Conservation (phyloP, 2,888 invertebrate genomes). For the Volucella inanis region DNA sequence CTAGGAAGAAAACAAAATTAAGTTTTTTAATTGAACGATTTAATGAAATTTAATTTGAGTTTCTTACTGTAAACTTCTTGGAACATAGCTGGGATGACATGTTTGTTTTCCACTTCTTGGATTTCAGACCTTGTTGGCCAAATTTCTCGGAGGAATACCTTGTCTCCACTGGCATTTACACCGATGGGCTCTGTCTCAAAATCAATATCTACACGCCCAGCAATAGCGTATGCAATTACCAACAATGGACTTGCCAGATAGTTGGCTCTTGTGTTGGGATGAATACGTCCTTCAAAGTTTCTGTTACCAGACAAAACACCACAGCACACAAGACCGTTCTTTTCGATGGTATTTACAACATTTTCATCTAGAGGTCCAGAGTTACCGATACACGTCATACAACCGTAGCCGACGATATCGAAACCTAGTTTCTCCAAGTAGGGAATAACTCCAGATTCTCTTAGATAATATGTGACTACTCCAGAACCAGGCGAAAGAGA, state of each 20-base stretch:
- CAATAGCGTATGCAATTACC: conserved; percentile 98
- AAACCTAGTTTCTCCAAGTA: conserved; percentile 94
- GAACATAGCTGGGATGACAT: conserved; percentile 98
- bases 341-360: conserved; percentile 95
- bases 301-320: conserved; percentile 98
- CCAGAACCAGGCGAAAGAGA: conserved; percentile 98
- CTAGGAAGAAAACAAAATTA: conserved; percentile 72
- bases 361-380: conserved; percentile 96
- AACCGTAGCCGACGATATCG: conserved; percentile 98
- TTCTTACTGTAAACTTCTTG: conserved; percentile 86
- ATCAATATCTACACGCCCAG: conserved; percentile 97
- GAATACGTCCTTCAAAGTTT: conserved; percentile 99
- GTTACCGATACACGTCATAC: conserved; percentile 99
- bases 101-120: conserved; percentile 92
- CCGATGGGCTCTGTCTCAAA: conserved; percentile 94
- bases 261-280: conserved; percentile 98
- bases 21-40: background rate
- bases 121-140: conserved; percentile 97
- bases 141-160: conserved; percentile 94
- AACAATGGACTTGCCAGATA: conserved; percentile 98
- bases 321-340: conserved; percentile 96
- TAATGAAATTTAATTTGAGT: background rate
- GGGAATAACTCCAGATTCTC: conserved; percentile 95
- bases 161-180: conserved; percentile 87
- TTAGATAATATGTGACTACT: conserved; percentile 91